Conservation (phyloP, 1,140 invertebrate genomes). For the Ctenoplectra terminalis region DNA sequence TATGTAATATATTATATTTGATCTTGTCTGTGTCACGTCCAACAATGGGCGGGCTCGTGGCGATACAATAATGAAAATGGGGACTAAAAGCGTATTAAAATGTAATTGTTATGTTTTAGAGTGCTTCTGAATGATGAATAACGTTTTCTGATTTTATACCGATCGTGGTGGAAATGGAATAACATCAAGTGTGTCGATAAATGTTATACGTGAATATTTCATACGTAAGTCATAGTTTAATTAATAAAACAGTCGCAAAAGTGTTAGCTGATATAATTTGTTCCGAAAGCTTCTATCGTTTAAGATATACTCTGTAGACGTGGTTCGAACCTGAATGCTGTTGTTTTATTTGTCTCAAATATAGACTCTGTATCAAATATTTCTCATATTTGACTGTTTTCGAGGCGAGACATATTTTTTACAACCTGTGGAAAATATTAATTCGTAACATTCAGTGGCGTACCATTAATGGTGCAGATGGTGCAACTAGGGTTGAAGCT, state of each 20-base stretch:
- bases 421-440: too few relatives aligned
- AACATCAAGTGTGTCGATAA: background rate
- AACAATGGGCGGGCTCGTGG: background rate
- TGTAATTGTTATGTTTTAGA: background rate
- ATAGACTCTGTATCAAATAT: background rate
- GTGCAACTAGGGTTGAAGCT: too few relatives aligned
- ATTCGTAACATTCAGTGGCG: too few relatives aligned
- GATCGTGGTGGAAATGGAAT: background rate
- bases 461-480: too few relatives aligned
- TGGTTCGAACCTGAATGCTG: background rate
- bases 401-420: background rate
- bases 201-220: constrained; percentile 9
- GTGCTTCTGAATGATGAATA: background rate
- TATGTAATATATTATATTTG: background rate
- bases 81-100: background rate
- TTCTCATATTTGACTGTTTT: background rate
- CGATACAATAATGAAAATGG: background rate
- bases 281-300: background rate
- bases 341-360: background rate
- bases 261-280: background rate
- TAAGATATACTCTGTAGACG: background rate
- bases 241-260: background rate
- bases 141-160: background rate
- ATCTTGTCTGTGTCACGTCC: background rate
- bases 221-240: background rate